These are phyloP conservation scores for Columba guinea DNA, from an alignment of 2,797 vertebrate genomes.

Conservation along the genomic window DNA sequence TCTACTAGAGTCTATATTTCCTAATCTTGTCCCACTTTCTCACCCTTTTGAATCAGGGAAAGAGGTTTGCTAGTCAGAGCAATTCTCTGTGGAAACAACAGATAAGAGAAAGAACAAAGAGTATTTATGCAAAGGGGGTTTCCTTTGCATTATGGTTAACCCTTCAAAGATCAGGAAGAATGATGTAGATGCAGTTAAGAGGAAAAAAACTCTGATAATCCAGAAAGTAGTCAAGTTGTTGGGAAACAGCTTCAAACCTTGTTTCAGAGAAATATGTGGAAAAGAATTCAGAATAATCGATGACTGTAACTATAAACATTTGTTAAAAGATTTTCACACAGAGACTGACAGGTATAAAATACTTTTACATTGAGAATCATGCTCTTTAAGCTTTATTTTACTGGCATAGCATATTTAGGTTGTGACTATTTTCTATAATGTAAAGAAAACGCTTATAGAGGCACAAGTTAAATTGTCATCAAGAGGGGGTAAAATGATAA, in stretches of 20 bases:
- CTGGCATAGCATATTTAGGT: neutral
- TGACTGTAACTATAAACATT: neutral
- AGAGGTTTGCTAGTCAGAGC: neutral
- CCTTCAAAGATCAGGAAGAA: neutral
- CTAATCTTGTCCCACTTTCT: neutral
- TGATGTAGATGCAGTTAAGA: neutral
- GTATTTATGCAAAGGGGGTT: neutral
- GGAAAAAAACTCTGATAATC: neutral
- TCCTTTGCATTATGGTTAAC: neutral
- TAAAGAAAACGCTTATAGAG: neutral
- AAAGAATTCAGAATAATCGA: neutral
- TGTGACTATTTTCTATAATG: neutral
- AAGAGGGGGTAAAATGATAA: neutral
- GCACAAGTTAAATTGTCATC: neutral
- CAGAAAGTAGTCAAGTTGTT: neutral
- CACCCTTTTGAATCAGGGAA: neutral
- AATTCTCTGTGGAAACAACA: neutral
- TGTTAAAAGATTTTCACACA: neutral
- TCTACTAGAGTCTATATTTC: neutral
- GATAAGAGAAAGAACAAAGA: neutral
- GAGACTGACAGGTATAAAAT: neutral
- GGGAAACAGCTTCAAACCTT: neutral
- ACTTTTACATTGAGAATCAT: neutral
- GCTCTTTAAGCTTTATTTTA: neutral
- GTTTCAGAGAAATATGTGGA: neutral